phyloP scores from a whole-genome alignment of 1,140 invertebrate genomes.

The Antheraea mylitta region DNA sequence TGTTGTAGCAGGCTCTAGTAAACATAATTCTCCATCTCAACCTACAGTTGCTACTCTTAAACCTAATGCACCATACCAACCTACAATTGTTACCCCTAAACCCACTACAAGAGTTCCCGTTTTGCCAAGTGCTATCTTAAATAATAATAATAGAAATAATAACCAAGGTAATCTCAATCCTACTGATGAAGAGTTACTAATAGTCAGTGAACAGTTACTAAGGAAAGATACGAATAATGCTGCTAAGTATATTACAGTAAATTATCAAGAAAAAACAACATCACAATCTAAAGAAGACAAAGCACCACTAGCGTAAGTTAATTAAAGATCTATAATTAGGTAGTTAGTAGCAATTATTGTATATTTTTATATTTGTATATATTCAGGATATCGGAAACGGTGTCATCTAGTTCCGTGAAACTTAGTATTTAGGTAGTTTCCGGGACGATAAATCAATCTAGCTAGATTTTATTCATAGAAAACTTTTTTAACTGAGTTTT shows the following conservation, averaged over 20 bases:
- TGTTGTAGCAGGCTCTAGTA: constrained; percentile 46
- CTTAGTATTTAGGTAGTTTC: too few relatives aligned
- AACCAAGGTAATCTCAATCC: constrained; percentile 33
- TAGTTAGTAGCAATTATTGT: too few relatives aligned
- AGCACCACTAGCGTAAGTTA: constrained; percentile 85
- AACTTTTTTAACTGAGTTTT: too few relatives aligned
- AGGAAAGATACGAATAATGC: constrained; percentile 86
- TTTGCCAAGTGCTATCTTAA: constrained; percentile 66
- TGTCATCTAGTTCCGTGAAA: too few relatives aligned
- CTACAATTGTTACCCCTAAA: constrained; percentile 30
- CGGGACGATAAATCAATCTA: too few relatives aligned
- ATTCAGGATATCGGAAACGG: too few relatives aligned
- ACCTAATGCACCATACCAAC: constrained; percentile 18
- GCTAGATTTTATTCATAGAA: too few relatives aligned
- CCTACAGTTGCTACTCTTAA: constrained; percentile 30
- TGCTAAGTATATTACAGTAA: constrained; percentile 82
- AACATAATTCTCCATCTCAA: constrained; percentile 21
- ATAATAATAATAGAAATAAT: constrained; percentile 49
- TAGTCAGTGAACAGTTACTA: constrained; percentile 85
- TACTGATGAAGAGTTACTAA: constrained; percentile 81
- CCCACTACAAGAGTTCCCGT: constrained; percentile 28
- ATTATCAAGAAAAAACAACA: constrained; percentile 85
- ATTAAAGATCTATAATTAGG: background rate
- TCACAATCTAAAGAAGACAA: constrained; percentile 84
- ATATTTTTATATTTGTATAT: too few relatives aligned